Conservation (phyloP, 2,888 invertebrate species). For the Drosophila falleni region DNA sequence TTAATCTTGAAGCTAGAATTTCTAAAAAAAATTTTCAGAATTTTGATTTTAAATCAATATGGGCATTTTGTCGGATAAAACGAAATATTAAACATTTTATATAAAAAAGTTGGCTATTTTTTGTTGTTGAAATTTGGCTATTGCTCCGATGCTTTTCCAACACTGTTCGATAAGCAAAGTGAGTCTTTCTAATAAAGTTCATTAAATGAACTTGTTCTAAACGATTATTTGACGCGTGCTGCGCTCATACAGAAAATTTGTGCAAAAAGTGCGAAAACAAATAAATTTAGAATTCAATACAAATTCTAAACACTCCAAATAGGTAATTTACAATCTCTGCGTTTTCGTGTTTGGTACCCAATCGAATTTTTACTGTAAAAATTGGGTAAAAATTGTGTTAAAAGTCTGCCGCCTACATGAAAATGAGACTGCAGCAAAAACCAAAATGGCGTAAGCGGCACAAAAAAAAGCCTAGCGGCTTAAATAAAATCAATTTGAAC, state of each 20-base stretch:
- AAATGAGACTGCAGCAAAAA: conserved; percentile 47
- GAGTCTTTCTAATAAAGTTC: too few species aligned
- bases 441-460: conserved; percentile 73
- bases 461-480: conserved; percentile 36
- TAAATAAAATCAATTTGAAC: conserved; percentile 4
- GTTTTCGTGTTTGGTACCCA: too few species aligned
- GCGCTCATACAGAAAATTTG: conserved; percentile 37
- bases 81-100: too few species aligned
- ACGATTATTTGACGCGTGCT: conserved; percentile 44
- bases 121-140: too few species aligned
- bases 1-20: too few species aligned
- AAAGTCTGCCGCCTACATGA: conserved; percentile 10
- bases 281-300: conserved; percentile 12
- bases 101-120: too few species aligned
- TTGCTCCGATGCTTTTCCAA: too few species aligned
- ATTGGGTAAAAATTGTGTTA: not conserved
- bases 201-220: too few species aligned
- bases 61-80: too few species aligned
- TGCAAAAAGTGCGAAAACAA: conserved; percentile 46
- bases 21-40: too few species aligned
- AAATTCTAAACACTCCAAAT: conserved; percentile 33
- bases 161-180: too few species aligned
- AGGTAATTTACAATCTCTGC: conserved; percentile 28
- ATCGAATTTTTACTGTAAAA: not conserved
- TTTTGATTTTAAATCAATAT: too few species aligned